Evolutionary conservation across 2,797 vertebrate species (phyloP).

Genomic region (Echeneis naucrates): DNA sequence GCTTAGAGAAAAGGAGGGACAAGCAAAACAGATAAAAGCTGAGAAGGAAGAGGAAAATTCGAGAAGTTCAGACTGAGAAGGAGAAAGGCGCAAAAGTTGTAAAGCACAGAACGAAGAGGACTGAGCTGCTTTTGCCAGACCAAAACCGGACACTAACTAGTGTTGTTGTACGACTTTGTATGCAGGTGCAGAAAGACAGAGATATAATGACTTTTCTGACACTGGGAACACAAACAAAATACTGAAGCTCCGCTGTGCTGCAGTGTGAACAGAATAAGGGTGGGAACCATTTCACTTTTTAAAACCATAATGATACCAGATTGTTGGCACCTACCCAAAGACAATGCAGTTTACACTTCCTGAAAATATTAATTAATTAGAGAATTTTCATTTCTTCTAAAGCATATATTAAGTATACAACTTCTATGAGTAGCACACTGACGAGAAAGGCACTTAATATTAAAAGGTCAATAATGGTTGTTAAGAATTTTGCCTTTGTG

Average conservation of each 20-base stretch:
- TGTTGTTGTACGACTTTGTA: not conserved
- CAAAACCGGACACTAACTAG: conserved; percentile 6
- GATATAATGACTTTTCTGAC: conserved; percentile 8
- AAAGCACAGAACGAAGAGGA: conserved; percentile 4
- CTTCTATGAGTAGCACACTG: conserved; percentile 3
- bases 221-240: conserved; percentile 10
- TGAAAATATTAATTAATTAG: too few relatives aligned
- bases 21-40: conserved; percentile 4
- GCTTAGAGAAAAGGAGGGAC: not conserved
- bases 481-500: too few relatives aligned
- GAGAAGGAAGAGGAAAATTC: not conserved
- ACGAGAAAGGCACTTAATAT: too few relatives aligned
- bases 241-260: too few relatives aligned
- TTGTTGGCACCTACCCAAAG: conserved; percentile 6
- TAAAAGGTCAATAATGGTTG: too few relatives aligned
- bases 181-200: conserved; percentile 12
- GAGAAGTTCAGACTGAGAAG: too few relatives aligned
- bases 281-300: not conserved
- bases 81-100: not conserved
- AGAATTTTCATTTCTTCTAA: too few relatives aligned
- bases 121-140: conserved; percentile 21
- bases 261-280: not conserved
- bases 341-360: not conserved
- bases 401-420: not conserved
- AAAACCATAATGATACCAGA: not conserved